Percentiles rank a stretch among this genome's conserved stretches.
Evolutionary conservation across 2,888 invertebrate genomes (phyloP).

Genomic region (Baronia brevicornis): DNA sequence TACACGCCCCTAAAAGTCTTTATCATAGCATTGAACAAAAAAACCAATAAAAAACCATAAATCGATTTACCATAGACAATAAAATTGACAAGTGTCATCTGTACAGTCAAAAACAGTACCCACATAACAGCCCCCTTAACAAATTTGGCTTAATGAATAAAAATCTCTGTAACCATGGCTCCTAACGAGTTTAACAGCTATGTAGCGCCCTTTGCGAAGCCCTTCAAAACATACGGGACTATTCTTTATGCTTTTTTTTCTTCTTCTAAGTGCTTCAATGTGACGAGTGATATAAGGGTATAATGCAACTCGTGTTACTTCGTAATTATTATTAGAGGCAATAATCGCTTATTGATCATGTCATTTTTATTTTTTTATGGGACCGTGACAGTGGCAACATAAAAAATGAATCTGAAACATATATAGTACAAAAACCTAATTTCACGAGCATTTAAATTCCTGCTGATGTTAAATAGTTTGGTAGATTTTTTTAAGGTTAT

Average conservation of each 20-base stretch:
- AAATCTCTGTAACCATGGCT: slow-evolving; percentile 22
- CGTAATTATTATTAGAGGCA: slow-evolving; percentile 13
- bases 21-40: background rate
- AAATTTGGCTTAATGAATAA: slow-evolving; percentile 31
- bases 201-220: slow-evolving; percentile 23
- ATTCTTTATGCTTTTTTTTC: slow-evolving; percentile 19
- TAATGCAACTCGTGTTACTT: slow-evolving; percentile 8
- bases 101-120: too few relatives aligned
- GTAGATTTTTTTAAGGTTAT: too few relatives aligned
- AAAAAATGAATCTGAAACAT: too few relatives aligned
- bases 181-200: slow-evolving; percentile 19
- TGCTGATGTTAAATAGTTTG: too few relatives aligned
- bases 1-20: background rate
- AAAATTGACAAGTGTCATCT: too few relatives aligned
- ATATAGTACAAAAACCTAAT: too few relatives aligned
- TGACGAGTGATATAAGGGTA: slow-evolving; percentile 13
- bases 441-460: too few relatives aligned
- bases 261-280: background rate
- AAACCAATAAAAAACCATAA: slow-evolving; percentile 8
- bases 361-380: slow-evolving; percentile 6
- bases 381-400: too few relatives aligned
- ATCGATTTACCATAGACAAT: slow-evolving; percentile 9
- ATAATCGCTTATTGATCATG: background rate
- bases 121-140: slow-evolving; percentile 27
- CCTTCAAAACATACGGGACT: slow-evolving; percentile 27